phyloP scores from a whole-genome alignment of 1,140 invertebrate genomes.

The Zaprionus ghesquierei region DNA sequence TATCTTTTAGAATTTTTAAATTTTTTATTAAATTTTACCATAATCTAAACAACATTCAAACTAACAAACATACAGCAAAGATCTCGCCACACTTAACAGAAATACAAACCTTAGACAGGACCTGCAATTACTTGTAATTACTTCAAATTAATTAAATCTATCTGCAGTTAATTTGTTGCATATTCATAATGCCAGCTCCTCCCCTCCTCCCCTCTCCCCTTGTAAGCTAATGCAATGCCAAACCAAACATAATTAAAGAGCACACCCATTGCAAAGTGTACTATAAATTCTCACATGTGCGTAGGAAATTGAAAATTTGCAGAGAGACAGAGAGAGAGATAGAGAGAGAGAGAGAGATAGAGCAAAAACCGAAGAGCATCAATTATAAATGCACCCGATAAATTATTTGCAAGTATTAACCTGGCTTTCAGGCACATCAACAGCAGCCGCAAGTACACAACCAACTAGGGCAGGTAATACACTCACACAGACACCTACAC shows the following conservation, averaged over 20 bases:
- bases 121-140: not conserved
- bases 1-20: too few relatives aligned
- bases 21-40: too few relatives aligned
- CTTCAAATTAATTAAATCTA: not conserved
- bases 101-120: not conserved
- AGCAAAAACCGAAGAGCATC: conserved; percentile 42
- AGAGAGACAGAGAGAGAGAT: not conserved
- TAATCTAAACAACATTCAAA: too few relatives aligned
- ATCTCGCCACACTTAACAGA: not conserved
- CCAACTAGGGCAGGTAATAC: not conserved
- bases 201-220: too few relatives aligned
- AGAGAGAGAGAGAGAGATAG: not conserved
- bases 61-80: too few relatives aligned
- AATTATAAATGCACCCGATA: conserved; percentile 76
- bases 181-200: not conserved
- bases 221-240: not conserved
- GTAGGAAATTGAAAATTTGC: conserved; percentile 40
- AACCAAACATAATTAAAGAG: conserved; percentile 3
- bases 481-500: conserved; percentile 9
- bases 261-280: not conserved
- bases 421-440: conserved; percentile 65
- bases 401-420: conserved; percentile 71
- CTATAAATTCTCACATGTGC: conserved; percentile 9
- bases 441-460: conserved; percentile 30
- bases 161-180: not conserved